Percentiles rank a stretch among this genome's conserved stretches.
Evolutionary conservation across 2,888 invertebrate genomes (phyloP).

Genomic region (Stenotaenia linearis): DNA sequence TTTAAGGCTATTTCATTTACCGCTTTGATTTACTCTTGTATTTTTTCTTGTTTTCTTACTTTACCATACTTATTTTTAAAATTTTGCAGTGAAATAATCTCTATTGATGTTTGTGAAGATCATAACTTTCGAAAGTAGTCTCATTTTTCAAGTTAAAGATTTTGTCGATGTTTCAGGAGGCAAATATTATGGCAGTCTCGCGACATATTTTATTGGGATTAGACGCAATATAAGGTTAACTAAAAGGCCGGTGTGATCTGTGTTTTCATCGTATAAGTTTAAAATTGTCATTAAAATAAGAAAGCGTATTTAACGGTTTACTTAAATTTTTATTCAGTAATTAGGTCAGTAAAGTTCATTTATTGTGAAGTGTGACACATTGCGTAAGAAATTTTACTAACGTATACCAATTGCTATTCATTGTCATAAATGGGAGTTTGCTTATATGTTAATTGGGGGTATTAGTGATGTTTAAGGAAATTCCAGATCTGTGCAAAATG

Average conservation of each 20-base stretch:
- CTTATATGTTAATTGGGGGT: not conserved
- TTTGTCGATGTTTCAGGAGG: not conserved
- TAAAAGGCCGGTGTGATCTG: constrained; percentile 1
- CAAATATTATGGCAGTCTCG: constrained; percentile 6
- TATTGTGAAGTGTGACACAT: not conserved
- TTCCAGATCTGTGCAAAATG: not conserved
- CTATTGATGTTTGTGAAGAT: constrained; percentile 19
- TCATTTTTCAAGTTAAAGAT: not conserved
- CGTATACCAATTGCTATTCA: constrained; percentile 17
- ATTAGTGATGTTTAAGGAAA: not conserved
- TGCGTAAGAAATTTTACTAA: constrained; percentile 20
- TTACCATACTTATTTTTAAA: not conserved
- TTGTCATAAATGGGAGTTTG: constrained; percentile 4
- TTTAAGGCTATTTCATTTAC: not conserved
- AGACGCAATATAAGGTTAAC: not conserved
- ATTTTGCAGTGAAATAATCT: constrained; percentile 1
- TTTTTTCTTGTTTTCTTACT: not conserved
- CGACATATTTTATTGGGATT: not conserved
- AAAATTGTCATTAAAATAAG: not conserved
- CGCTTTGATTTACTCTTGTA: not conserved
- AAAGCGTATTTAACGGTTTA: not conserved
- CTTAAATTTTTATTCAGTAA: not conserved
- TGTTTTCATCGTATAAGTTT: constrained; percentile 11
- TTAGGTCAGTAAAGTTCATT: not conserved
- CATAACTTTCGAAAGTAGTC: not conserved